Percentiles rank a stretch among this genome's conserved stretches.
Conservation (phyloP, 1,140 invertebrate species). For the Oncopeltus fasciatus region DNA sequence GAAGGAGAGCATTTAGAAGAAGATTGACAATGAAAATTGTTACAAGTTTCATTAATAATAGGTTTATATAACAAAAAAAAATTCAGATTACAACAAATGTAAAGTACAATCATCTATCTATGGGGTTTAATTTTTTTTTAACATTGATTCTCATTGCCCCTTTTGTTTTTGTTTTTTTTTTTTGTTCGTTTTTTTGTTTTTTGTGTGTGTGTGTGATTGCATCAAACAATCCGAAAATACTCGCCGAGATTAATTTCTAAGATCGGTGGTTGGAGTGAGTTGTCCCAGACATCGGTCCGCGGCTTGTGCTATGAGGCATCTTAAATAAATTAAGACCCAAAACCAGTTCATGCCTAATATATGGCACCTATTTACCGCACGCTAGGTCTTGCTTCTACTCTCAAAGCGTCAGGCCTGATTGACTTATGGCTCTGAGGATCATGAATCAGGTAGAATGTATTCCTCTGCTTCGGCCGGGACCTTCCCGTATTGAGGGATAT, state of each 20-base stretch:
- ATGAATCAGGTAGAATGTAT: too few relatives aligned
- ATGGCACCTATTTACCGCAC: neutral
- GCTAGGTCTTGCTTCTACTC: neutral
- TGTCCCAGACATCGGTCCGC: too few relatives aligned
- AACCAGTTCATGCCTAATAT: neutral
- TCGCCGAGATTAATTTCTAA: too few relatives aligned
- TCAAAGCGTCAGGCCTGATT: neutral
- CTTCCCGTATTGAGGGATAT: too few relatives aligned
- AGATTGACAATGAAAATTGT: too few relatives aligned
- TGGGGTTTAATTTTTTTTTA: neutral
- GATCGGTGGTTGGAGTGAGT: too few relatives aligned
- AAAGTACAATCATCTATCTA: neutral
- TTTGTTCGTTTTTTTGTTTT: neutral
- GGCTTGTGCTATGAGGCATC: too few relatives aligned
- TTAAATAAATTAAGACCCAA: neutral
- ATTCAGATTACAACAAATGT: too few relatives aligned
- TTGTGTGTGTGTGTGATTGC: neutral
- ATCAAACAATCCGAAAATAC: neutral
- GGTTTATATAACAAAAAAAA: too few relatives aligned
- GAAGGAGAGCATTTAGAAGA: too few relatives aligned
- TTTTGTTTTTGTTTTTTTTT: neutral
- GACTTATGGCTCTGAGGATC: neutral
- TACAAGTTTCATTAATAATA: too few relatives aligned
- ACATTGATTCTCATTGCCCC: neutral
- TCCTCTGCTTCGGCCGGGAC: too few relatives aligned